Conservation (phyloP, 1,140 invertebrate genomes). For the Orussus abietinus region DNA sequence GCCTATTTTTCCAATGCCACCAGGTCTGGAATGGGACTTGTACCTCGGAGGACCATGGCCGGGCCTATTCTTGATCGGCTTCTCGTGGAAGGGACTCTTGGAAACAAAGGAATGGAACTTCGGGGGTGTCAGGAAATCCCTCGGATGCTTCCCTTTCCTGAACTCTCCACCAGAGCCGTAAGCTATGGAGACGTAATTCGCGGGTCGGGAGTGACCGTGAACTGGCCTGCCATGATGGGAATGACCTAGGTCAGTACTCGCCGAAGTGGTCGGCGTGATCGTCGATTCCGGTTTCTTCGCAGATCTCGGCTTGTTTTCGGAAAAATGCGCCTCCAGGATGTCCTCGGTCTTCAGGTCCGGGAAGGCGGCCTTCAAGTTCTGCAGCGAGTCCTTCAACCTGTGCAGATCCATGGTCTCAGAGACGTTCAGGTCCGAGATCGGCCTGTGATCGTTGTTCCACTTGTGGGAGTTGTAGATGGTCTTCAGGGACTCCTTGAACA, state of each 20-base stretch:
- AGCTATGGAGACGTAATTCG: slow-evolving; percentile 11
- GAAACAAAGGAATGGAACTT: slow-evolving; percentile 32
- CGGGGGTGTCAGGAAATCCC: slow-evolving; percentile 43
- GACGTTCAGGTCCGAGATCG: slow-evolving; percentile 19
- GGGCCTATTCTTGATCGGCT: slow-evolving; percentile 36
- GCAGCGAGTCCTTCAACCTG: slow-evolving; percentile 39
- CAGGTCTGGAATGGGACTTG: slow-evolving; percentile 16
- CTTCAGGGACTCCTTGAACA: slow-evolving; percentile 49
- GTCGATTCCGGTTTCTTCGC: slow-evolving; percentile 34
- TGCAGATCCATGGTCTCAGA: slow-evolving; percentile 30
- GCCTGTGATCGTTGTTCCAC: slow-evolving; percentile 45
- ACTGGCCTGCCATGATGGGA: slow-evolving; percentile 11
- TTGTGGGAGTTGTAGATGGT: slow-evolving; percentile 50
- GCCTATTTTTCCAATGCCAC: too few relatives aligned
- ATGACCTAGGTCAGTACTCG: slow-evolving; percentile 21
- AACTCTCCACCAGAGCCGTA: too few relatives aligned
- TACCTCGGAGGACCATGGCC: slow-evolving; percentile 20
- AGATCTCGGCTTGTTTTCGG: slow-evolving; percentile 38
- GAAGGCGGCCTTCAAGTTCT: slow-evolving; percentile 30
- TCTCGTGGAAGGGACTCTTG: slow-evolving; percentile 40
- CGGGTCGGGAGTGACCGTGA: slow-evolving; percentile 4
- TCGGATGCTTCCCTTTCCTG: slow-evolving; percentile 16
- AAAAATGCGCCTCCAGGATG: slow-evolving; percentile 40
- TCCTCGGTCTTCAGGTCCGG: slow-evolving; percentile 29
- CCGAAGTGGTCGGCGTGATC: too few relatives aligned